Evolutionary conservation across 2,113 vertebrate species (phyloP), one percentile per base, ranked within the genome.

Genomic region (Myodes glareolus): DNA sequence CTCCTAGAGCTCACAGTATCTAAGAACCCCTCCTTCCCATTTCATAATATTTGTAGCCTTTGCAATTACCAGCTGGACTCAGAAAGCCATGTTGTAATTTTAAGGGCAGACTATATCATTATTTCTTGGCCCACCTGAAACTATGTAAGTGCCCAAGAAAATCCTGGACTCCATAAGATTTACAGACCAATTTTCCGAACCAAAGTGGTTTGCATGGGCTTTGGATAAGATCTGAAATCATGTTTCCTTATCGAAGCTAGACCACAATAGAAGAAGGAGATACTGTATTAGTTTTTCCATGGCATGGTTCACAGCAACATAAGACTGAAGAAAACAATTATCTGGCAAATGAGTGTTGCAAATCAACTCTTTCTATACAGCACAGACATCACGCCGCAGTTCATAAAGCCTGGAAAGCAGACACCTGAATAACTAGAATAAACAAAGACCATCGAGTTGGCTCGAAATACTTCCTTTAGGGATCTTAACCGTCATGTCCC

Each of bases 201-300:
- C 89, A 82, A 95, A 95, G 81, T 95, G 55, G 96, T 98, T 97
- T 98, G 94, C 98, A 97, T 98, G 97, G 78, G 47, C 93, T 92
- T 91, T 94, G 86, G 96, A 94, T 98, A 97, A 95, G 86, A 97
- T 96, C 95, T 96, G 91, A 97, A 97, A 97, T 95, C 95, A 77
- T 61, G 76, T 89, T 97, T 89, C 82, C 81, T 98, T 98, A 97
- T 96, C 96, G 97, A 95, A 96, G 92, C 50, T 55, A 42, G 87
- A 82, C 95, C 80, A 96, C 70, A 88, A 93, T 92, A 91, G 88
- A 97, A 94, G 95, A 97, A 93, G 31, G 90, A 94, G 81, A 95
- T 96, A 94, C 61, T 77, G 33, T 87, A 92, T 90, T 94, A 84
- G 93, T 92, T 97, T 97, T 98, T 94, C 90, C 13, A 91, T 82